phyloP scores from a whole-genome alignment of 2,888 invertebrate genomes.

The Tetranychus piercei region DNA sequence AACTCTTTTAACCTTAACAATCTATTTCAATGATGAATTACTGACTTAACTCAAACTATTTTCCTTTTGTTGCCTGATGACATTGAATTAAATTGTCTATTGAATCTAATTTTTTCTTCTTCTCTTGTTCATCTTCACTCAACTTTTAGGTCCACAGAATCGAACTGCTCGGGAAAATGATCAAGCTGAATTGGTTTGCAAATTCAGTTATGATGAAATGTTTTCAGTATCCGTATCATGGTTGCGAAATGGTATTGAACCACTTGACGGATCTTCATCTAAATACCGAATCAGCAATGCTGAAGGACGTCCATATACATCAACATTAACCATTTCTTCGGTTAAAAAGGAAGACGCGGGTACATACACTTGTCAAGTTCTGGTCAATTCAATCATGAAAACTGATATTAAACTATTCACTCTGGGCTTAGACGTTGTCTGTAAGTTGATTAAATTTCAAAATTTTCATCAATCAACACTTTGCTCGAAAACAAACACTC shows the following conservation, averaged over 20 bases:
- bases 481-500: no score
- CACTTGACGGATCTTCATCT: neutral
- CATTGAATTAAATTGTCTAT: neutral
- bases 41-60: no score
- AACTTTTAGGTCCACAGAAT: neutral
- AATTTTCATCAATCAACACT: no score
- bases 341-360: constrained; percentile 9
- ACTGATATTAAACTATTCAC: neutral
- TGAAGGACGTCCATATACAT: neutral
- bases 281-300: neutral
- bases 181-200: neutral
- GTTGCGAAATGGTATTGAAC: neutral
- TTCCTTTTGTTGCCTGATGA: no score
- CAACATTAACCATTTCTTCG: neutral
- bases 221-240: neutral
- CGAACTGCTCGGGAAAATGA: neutral
- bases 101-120: neutral
- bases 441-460: neutral
- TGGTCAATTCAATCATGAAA: neutral
- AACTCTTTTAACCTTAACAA: no score
- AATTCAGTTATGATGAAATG: neutral
- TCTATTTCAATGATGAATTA: no score
- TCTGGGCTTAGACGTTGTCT: neutral
- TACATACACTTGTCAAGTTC: constrained; percentile 3
- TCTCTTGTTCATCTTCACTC: neutral